Percentiles rank a stretch among this genome's conserved stretches.
These are phyloP conservation scores for Podarcis lilfordi DNA, from an alignment of 2,797 vertebrate species.

Conservation along the genomic window DNA sequence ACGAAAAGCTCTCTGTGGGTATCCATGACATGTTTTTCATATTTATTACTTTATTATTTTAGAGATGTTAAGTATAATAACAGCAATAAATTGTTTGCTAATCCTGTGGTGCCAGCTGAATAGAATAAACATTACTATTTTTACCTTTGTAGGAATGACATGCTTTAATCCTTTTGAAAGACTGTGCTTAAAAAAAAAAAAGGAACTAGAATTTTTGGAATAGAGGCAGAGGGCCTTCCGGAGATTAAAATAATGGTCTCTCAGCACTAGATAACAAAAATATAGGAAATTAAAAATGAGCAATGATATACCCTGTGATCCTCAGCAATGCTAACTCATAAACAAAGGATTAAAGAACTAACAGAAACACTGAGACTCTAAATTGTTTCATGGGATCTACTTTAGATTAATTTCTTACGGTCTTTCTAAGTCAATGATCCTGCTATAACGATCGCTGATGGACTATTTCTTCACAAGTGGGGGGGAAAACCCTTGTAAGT, in stretches of 20 bases:
- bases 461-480: not conserved
- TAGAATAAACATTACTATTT: not conserved
- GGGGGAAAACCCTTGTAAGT: not conserved
- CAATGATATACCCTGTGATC: not conserved
- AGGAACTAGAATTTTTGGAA: not conserved
- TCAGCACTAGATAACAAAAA: not conserved
- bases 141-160: constrained; percentile 5
- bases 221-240: not conserved
- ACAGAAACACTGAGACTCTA: not conserved
- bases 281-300: not conserved
- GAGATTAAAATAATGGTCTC: not conserved
- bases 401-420: not conserved
- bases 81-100: constrained; percentile 20
- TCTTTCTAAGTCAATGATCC: not conserved
- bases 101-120: not conserved
- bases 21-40: not conserved
- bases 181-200: not conserved
- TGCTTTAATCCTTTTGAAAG: constrained; percentile 21
- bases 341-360: constrained; percentile 1
- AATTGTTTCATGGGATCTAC: not conserved
- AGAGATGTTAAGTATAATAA: not conserved
- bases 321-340: not conserved
- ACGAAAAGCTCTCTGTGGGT: not conserved
- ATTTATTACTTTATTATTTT: not conserved
- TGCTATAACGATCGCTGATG: not conserved